Percentiles rank a stretch among this genome's conserved stretches.
phyloP scores from a whole-genome alignment of 2,113 vertebrate genomes.

The Odontesthes bonariensis region DNA sequence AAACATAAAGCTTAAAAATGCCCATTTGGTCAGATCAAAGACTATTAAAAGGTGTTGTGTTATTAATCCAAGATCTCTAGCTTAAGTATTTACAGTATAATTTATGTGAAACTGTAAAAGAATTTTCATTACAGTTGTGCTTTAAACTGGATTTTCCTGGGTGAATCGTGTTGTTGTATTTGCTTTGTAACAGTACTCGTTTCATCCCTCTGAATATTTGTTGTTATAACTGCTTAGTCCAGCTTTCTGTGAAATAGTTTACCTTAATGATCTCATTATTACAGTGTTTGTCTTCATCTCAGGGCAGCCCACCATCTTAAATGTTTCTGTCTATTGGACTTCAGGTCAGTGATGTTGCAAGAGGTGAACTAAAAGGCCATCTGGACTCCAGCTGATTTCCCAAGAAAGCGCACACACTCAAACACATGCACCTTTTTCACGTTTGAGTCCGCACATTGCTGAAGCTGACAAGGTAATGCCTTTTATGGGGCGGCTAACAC shows the following conservation, averaged over 20 bases:
- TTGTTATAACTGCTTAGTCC: background rate
- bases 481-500: constrained; percentile 85
- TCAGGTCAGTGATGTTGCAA: constrained; percentile 31
- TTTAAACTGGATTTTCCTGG: background rate
- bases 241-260: background rate
- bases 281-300: background rate
- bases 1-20: background rate
- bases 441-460: constrained; percentile 46
- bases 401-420: constrained; percentile 37
- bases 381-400: constrained; percentile 86
- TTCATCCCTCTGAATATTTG: background rate
- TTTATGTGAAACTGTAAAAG: background rate
- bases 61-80: background rate
- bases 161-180: background rate
- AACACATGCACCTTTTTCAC: constrained; percentile 34
- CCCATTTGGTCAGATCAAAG: background rate
- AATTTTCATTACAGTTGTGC: background rate
- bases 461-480: constrained; percentile 78
- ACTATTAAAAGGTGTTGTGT: background rate
- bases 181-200: background rate
- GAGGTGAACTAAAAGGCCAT: constrained; percentile 75
- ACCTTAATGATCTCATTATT: background rate
- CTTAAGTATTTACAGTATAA: background rate
- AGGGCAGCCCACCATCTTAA: background rate
- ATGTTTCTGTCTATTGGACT: constrained; percentile 1